These are phyloP conservation scores for Macquaria ambigua DNA, from an alignment of 2,113 vertebrate species.

Conservation along the genomic window DNA sequence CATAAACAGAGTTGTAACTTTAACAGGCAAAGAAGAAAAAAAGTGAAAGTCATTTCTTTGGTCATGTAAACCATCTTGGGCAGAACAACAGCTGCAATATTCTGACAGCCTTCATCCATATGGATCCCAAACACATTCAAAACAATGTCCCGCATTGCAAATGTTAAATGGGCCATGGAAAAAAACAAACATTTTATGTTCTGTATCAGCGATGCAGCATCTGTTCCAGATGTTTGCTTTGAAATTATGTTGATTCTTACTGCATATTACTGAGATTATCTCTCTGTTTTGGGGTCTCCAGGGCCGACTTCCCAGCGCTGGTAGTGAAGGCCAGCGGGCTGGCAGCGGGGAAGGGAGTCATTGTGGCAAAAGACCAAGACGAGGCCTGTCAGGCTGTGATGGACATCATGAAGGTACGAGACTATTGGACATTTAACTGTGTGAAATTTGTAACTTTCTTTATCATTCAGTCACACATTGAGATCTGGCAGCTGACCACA, in stretches of 20 bases:
- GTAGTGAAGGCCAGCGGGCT: constrained; percentile 97
- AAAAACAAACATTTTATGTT: constrained; percentile 5
- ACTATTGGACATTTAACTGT: not conserved
- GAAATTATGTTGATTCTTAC: not conserved
- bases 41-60: constrained; percentile 4
- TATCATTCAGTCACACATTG: not conserved
- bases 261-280: not conserved
- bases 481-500: constrained; percentile 1
- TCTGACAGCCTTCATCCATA: constrained; percentile 44
- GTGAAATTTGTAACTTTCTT: not conserved
- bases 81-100: constrained; percentile 37
- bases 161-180: constrained; percentile 42
- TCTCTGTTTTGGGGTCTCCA: constrained; percentile 60
- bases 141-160: not conserved
- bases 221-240: constrained; percentile 37
- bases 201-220: constrained; percentile 12
- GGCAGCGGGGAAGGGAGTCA: constrained; percentile 95
- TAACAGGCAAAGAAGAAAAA: not conserved
- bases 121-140: constrained; percentile 23
- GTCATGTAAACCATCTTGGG: constrained; percentile 7
- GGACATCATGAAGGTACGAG: constrained; percentile 93
- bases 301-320: constrained; percentile 92
- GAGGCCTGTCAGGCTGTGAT: constrained; percentile 93
- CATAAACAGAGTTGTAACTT: not conserved
- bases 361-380: constrained; percentile 88